phyloP scores from a whole-genome alignment of 2,797 vertebrate genomes.

The Hydrophis major region DNA sequence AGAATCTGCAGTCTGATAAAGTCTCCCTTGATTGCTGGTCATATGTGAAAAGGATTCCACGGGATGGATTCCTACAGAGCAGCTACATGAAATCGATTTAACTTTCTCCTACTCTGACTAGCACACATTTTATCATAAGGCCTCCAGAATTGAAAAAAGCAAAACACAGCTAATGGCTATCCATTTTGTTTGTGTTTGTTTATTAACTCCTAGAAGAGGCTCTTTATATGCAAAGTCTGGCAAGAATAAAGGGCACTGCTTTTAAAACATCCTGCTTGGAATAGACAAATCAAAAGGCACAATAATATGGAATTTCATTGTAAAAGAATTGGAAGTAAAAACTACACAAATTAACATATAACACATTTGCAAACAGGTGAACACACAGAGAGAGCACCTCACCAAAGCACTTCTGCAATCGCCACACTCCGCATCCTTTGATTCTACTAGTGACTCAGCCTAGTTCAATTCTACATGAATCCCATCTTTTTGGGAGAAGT shows the following conservation, averaged over 20 bases:
- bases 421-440: background rate
- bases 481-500: background rate
- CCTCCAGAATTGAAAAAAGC: background rate
- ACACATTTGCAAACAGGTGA: background rate
- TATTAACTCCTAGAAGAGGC: background rate
- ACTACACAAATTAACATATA: background rate
- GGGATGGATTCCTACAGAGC: background rate
- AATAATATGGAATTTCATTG: background rate
- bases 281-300: background rate
- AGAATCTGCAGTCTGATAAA: background rate
- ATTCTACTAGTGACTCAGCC: background rate
- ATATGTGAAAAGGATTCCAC: background rate
- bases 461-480: background rate
- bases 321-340: background rate
- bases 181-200: background rate
- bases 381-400: background rate
- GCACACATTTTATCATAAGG: background rate
- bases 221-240: background rate
- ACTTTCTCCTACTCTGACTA: background rate
- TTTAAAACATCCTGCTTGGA: background rate
- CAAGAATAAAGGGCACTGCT: background rate
- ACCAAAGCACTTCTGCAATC: background rate
- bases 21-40: background rate
- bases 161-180: background rate
- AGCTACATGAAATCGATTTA: background rate